Base-by-base conservation (phyloP, 2,113 vertebrate species). In the Shinisaurus crocodilurus region DNA sequence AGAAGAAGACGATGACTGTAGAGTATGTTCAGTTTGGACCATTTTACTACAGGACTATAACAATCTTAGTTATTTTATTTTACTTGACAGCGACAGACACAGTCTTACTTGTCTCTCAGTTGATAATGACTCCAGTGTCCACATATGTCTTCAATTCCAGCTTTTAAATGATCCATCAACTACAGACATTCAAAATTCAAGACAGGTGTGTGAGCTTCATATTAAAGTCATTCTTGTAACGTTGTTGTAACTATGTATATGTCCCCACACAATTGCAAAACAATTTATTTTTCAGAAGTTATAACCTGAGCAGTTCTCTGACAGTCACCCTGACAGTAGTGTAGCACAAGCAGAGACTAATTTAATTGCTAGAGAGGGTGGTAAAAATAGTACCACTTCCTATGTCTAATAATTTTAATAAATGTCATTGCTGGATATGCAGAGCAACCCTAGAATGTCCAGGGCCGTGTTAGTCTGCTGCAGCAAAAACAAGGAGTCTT, bases 61-160 rank as follows among this genome's bases (percentile, higher is more conserved):
- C 25, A 77, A 88, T 34, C 15, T 72, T 37, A 0, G 7, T 70
- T 91, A 27, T 89, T 90, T 91, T 90, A 91, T 92, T 93, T 57
- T 57, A 92, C 48, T 43, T 92, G 27, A 63, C 23, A 82, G 20
- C 90, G 3, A 34, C 37, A 85, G 63, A 48, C 83, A 88, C 43
- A 12, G 34, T 57, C 96, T 97, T 98, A 99, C 99, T 99, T 99
- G 96, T 99, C 98, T 97, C 98, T 98, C 96, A 99, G 98, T 96
- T 99, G 98, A 93, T 98, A 98, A 95, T 99, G 99, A 93, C 98
- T 98, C 99, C 99, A 99, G 12, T 99, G 99, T 82, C 99, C 99
- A 97, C 99, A 99, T 43, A 99, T 97, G 93, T 99, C 99, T 95
- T 99, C 98, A 88, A 99, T 95, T 63, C 99, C 99, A 81, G 98